Evolutionary conservation across 2,113 vertebrate genomes (phyloP).

Genomic region (Sitta europaea): DNA sequence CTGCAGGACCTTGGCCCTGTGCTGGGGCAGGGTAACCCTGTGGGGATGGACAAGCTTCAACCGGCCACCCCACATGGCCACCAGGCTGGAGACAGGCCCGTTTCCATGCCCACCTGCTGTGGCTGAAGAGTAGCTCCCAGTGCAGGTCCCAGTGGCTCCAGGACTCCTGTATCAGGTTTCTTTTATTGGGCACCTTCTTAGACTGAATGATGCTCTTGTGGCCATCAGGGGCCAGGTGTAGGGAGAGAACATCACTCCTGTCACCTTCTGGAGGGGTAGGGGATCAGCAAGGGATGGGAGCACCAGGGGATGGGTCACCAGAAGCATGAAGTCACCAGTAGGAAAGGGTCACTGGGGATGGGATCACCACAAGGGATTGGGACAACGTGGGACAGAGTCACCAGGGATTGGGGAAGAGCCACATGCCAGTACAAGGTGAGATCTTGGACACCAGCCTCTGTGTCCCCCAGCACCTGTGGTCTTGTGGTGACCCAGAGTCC

Average conservation of each 20-base stretch:
- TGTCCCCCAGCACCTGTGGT: neutral
- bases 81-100: rapidly evolving
- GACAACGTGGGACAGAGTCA: neutral
- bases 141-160: constrained; percentile 73
- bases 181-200: constrained; percentile 70
- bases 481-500: neutral
- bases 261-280: constrained; percentile 18
- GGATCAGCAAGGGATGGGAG: neutral
- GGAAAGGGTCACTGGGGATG: neutral
- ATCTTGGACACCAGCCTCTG: neutral
- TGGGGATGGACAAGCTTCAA: neutral
- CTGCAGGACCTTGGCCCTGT: constrained; percentile 72
- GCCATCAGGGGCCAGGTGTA: neutral
- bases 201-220: constrained; percentile 9
- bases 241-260: neutral
- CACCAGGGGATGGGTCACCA: neutral
- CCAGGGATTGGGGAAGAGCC: neutral
- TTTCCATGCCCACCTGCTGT: constrained; percentile 68
- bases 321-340: neutral
- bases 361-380: neutral
- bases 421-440: neutral
- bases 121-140: constrained; percentile 77
- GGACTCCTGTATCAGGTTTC: constrained; percentile 57
- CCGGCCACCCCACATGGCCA: neutral
- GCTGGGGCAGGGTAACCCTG: neutral